A percentile compares a stretch with the other conserved stretches of the same genome.
These are phyloP conservation scores for Dryobotodes eremita DNA, from an alignment of 2,888 invertebrate species.

Conservation along the genomic window DNA sequence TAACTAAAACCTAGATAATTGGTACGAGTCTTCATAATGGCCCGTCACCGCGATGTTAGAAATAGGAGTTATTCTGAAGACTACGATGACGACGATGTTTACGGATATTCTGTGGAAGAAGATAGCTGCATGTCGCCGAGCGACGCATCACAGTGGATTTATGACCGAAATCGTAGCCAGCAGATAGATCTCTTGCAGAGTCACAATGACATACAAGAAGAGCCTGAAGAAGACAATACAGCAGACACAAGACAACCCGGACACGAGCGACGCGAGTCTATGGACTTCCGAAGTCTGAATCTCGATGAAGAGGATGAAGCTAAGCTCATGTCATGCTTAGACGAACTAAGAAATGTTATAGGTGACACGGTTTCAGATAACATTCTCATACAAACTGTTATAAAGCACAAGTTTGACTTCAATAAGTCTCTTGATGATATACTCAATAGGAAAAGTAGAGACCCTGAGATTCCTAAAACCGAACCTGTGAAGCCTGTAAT, in stretches of 20 bases:
- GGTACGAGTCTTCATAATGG: conserved; percentile 90
- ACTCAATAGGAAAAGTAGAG: conserved; percentile 85
- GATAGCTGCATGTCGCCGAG: conserved; percentile 97
- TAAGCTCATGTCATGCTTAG: conserved; percentile 95
- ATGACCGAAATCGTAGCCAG: conserved; percentile 94
- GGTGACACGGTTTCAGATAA: conserved; percentile 94
- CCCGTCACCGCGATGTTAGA: conserved; percentile 96
- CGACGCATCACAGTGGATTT: conserved; percentile 96
- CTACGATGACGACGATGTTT: conserved; percentile 97
- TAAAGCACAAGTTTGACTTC: conserved; percentile 93
- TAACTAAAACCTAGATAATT: conserved; percentile 34
- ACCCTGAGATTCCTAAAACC: conserved; percentile 65
- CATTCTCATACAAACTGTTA: conserved; percentile 93
- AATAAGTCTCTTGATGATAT: conserved; percentile 94
- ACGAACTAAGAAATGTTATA: conserved; percentile 94
- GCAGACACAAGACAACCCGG: conserved; percentile 71
- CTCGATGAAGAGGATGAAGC: conserved; percentile 93
- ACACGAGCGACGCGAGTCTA: conserved; percentile 84
- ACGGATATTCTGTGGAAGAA: conserved; percentile 98
- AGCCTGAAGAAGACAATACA: conserved; percentile 87
- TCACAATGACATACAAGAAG: conserved; percentile 94
- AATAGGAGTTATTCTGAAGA: conserved; percentile 97
- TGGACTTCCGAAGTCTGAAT: conserved; percentile 86
- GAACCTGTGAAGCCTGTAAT: conserved; percentile 72
- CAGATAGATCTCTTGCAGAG: conserved; percentile 94